Percentiles rank a stretch among this genome's conserved stretches.
Conservation (phyloP, 2,113 vertebrate genomes). For the Pandion haliaetus region DNA sequence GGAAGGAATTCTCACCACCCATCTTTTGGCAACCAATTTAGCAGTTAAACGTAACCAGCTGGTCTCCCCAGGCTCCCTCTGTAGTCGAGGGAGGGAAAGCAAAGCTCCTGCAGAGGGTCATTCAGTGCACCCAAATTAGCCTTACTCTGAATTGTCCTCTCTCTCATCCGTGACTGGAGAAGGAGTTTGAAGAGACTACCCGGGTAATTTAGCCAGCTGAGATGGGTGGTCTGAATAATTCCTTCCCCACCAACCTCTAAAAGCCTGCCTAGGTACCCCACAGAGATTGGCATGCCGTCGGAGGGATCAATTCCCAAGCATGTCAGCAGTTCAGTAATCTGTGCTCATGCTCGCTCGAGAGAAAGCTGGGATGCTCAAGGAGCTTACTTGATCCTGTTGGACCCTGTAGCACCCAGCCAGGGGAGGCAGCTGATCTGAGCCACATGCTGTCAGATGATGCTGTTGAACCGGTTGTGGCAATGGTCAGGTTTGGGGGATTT, state of each 20-base stretch:
- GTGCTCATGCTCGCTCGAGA: neutral
- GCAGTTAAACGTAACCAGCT: constrained; percentile 65
- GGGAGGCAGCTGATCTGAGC: neutral
- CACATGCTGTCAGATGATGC: fast-evolving
- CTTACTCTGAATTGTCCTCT: constrained; percentile 52
- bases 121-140: constrained; percentile 55
- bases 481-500: neutral
- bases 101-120: constrained; percentile 58
- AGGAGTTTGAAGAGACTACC: constrained; percentile 34
- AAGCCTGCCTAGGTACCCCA: constrained; percentile 45
- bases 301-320: neutral
- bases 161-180: constrained; percentile 48
- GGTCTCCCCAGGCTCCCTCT: constrained; percentile 53
- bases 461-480: fast-evolving
- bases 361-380: neutral
- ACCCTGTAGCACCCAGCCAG: neutral
- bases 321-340: neutral
- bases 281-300: neutral
- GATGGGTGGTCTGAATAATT: constrained; percentile 63
- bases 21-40: constrained; percentile 62
- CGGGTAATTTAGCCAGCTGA: constrained; percentile 42
- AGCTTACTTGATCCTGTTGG: neutral
- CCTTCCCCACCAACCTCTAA: constrained; percentile 11
- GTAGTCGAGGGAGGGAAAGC: constrained; percentile 46
- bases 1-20: constrained; percentile 52